phyloP scores from a whole-genome alignment of 2,113 vertebrate species.

The Centropristis striata region DNA sequence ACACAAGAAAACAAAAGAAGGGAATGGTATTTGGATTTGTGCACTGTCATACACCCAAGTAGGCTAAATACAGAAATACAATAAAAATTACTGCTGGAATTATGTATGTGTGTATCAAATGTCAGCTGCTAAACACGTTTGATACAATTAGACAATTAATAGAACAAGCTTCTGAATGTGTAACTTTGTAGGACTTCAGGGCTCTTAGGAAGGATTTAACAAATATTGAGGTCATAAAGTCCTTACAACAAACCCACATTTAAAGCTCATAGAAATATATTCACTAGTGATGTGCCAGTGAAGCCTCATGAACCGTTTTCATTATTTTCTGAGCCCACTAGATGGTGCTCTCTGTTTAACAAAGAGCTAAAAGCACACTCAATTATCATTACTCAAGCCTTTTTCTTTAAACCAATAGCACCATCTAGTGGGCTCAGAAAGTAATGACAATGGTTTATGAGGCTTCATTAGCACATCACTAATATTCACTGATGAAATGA shows the following conservation, averaged over 20 bases:
- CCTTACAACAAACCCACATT: not conserved
- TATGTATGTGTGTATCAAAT: slow-evolving; percentile 47
- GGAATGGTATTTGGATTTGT: slow-evolving; percentile 56
- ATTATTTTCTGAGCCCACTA: too few species aligned
- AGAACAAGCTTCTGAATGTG: slow-evolving; percentile 11
- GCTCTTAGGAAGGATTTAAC: not conserved
- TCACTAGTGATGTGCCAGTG: too few species aligned
- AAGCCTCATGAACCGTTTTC: too few species aligned
- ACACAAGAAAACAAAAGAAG: slow-evolving; percentile 38
- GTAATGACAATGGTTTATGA: too few species aligned
- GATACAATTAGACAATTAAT: slow-evolving; percentile 15
- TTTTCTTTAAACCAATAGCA: too few species aligned
- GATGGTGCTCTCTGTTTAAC: too few species aligned
- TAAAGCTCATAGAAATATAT: not conserved
- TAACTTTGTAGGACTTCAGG: not conserved
- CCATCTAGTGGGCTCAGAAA: too few species aligned
- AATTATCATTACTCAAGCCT: too few species aligned
- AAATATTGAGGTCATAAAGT: not conserved
- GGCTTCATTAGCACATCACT: too few species aligned
- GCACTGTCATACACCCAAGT: slow-evolving; percentile 38
- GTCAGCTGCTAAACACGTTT: slow-evolving; percentile 29
- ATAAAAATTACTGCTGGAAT: slow-evolving; percentile 58
- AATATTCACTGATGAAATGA: not conserved
- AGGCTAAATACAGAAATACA: slow-evolving; percentile 49
- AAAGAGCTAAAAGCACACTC: too few species aligned